Percentiles rank a stretch among this genome's conserved stretches.
Evolutionary conservation across 2,888 invertebrate genomes (phyloP).

Genomic region (Linnaemya vulpina): DNA sequence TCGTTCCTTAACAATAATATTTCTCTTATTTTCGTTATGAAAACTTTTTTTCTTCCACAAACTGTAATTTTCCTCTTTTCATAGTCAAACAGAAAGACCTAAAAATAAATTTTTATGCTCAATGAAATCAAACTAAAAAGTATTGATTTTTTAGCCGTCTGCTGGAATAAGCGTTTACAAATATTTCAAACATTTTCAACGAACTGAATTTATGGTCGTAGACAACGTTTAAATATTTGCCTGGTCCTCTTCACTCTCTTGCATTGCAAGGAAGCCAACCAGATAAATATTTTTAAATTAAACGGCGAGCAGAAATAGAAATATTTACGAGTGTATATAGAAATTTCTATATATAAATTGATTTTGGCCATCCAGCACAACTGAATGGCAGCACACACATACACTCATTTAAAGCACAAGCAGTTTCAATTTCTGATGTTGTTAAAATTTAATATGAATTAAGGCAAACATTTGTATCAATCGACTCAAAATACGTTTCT

Average conservation of each 20-base stretch:
- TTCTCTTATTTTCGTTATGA: too few species aligned
- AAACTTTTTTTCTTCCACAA: too few species aligned
- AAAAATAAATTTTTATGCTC: neutral
- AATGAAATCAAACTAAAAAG: neutral
- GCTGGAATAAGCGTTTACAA: neutral
- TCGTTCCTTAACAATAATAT: too few species aligned
- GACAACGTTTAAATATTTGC: neutral
- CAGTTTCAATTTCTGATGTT: neutral
- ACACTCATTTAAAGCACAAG: neutral
- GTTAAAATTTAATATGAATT: neutral
- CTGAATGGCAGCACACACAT: neutral
- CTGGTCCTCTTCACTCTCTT: neutral
- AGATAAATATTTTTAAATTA: neutral
- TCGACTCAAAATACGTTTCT: neutral
- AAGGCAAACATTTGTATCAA: neutral
- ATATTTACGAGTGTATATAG: neutral
- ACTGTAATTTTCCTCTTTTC: too few species aligned
- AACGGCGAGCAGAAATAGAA: neutral
- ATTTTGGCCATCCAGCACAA: neutral
- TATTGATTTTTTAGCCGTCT: neutral
- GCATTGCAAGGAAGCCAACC: neutral
- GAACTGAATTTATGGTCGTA: neutral
- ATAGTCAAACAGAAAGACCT: too few species aligned
- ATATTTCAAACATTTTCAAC: conserved; percentile 3
- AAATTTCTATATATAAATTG: neutral